Base-by-base conservation (phyloP, 2,113 vertebrate genomes). In the Laticauda colubrina region DNA sequence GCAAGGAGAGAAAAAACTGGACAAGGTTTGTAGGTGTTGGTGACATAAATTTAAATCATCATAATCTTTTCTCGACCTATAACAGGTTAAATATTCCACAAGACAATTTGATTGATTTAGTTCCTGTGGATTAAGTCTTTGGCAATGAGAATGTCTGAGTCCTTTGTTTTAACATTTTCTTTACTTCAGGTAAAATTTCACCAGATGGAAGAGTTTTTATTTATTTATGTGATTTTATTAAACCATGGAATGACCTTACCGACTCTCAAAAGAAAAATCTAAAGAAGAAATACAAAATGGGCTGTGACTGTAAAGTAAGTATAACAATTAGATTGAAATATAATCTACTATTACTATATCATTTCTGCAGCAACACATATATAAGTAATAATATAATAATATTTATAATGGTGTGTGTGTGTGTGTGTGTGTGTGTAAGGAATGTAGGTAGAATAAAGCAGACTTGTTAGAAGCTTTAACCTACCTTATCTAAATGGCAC, bases 261-360 rank as follows among this genome's bases (percentile, higher is more conserved):
- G 90, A 98, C 93, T 98, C 98, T 39, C 98, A 99, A 95, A 99
- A 98, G 96, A 98, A 98, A 95, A 98, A 98, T 94, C 98, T 99
- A 89, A 98, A 99, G 94, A 98, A 99, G 96, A 98, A 98, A 96
- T 99, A 99, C 96, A 98, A 98, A 95, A 98, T 98, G 97, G 99
- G 99, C 96, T 99, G 99, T 92, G 98, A 98, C 93, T 99, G 48
- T 51, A 98, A 98, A 96, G 99, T 99, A 97, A 98, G 98, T 97
- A 92, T 6, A 61, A 34, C 53, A 29, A 54, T 87, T 29, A 55
- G n/a, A 81, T 81, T 69, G 11, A 5, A 0, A 0, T 43, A 0
- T 8, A 61, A 15, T 15, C 61, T 39, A 23, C 39, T 15, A 87
- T 87, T 87, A 48, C 45, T 43, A 21, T 51, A 61, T 34, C 20